Base-by-base conservation (phyloP, 2,888 invertebrate species). In the Lamellibrachia columna region DNA sequence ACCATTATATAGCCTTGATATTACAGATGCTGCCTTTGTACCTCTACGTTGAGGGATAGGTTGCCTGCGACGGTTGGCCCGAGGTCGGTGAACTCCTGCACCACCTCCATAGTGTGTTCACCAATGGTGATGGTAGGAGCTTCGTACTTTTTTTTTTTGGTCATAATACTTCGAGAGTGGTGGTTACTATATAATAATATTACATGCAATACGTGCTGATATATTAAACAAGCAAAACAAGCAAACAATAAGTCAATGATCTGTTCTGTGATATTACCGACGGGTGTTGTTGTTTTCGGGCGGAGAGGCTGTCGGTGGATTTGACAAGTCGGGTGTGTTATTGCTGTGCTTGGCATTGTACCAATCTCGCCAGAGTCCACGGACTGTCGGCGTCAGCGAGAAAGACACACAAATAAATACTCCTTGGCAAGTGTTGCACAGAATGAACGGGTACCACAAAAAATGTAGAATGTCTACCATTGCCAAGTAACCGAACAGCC, bases 401-500 rank as follows among this genome's bases (percentile, higher is more conserved):
- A 91, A 91, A 15, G 53, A 52, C 11, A 53, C 91, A 91, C 52
- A 91, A 11, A 91, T 91, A 53, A 91, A 53, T 11, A 91, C 53
- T 53, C 92, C 92, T 28, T 91, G 92, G 53, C 53, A 40, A 40
- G 92, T 53, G 58, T 91, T 91, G 53, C 92, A 91, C 11, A 91
- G 3, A 40, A 91, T 91, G 92, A 91, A 91, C 52, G 55, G 53
- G 55, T 53, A 55, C 92, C 92, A 91, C 55, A 91, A 11, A 15
- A 53, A 91, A 58, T 22, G 11, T 15, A 91, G 92, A 91, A 40
- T 22, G 53, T 53, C 40, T 58, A 91, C n/a, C 53, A 53, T 91
- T 53, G 92, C 92, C 58, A 91, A 53, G 53, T 53, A 58, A 91
- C 92, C 92, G 53, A 91, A 91, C 92, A 91, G 40, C 92, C 92